phyloP scores from a whole-genome alignment of 2,888 invertebrate species.

The Erpobdella octoculata region DNA sequence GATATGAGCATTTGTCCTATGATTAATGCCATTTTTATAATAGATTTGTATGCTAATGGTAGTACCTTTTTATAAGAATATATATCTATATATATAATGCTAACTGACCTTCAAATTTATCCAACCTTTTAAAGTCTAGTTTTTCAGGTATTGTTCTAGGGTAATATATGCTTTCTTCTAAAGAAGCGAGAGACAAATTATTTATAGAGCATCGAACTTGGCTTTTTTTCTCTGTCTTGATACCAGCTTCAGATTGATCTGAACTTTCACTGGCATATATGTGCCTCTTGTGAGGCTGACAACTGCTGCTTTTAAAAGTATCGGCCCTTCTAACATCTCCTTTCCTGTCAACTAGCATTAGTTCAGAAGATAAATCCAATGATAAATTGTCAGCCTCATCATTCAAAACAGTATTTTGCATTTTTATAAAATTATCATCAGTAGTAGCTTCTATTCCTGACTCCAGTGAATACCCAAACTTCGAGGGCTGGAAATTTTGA shows the following conservation, averaged over 20 bases:
- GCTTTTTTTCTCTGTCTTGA: not conserved
- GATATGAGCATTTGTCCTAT: slow-evolving; percentile 83
- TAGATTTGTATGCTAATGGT: not conserved
- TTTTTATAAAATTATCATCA: not conserved
- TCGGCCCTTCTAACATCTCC: not conserved
- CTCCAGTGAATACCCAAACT: slow-evolving; percentile 23
- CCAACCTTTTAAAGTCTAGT: slow-evolving; percentile 74
- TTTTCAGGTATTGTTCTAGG: slow-evolving; percentile 77
- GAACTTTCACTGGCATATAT: slow-evolving; percentile 1
- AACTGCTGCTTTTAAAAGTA: not conserved
- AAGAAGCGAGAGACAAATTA: slow-evolving; percentile 34
- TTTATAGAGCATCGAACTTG: slow-evolving; percentile 17
- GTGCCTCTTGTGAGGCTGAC: slow-evolving; percentile 1
- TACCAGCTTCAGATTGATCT: not conserved
- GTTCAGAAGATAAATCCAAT: not conserved
- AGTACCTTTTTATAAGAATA: too few species aligned
- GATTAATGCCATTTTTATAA: not conserved
- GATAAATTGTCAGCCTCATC: not conserved
- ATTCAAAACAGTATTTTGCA: not conserved
- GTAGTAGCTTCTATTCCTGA: slow-evolving; percentile 23
- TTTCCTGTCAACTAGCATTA: not conserved
- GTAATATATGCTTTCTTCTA: slow-evolving; percentile 56
- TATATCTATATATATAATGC: not conserved
- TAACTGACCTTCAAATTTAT: slow-evolving; percentile 80
- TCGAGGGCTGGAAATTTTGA: not conserved